These are phyloP conservation scores for Ictalurus punctatus DNA, from an alignment of 2,113 vertebrate species.

Conservation along the genomic window DNA sequence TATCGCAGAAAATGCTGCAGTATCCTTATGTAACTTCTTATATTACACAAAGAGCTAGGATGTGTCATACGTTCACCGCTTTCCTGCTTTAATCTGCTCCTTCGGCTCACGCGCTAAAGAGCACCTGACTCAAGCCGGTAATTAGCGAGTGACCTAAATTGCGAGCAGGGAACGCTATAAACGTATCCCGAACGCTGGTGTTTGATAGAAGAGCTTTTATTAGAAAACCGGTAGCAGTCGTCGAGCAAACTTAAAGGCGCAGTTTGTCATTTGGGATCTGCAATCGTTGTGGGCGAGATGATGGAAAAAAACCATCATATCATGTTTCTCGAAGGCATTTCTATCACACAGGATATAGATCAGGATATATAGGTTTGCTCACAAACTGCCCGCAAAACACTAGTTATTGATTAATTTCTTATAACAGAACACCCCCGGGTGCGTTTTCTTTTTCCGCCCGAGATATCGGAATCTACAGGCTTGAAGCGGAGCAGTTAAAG, in stretches of 20 bases:
- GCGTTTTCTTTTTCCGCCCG: no score
- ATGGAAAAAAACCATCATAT: background rate
- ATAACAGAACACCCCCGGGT: background rate
- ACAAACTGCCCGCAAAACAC: background rate
- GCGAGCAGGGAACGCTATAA: constrained; percentile 9
- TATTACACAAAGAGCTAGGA: constrained; percentile 7
- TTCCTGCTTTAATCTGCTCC: background rate
- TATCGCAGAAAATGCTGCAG: constrained; percentile 1
- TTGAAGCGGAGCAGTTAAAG: background rate
- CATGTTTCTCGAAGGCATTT: background rate
- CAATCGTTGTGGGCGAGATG: no score
- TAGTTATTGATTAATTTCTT: background rate
- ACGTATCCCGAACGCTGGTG: background rate
- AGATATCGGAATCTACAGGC: background rate
- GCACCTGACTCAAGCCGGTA: constrained; percentile 24
- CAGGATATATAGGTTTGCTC: background rate
- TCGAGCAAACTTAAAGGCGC: background rate
- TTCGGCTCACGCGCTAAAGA: background rate
- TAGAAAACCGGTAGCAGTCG: background rate
- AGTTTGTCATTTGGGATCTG: background rate
- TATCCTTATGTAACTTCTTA: constrained; percentile 6
- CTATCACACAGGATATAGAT: no score
- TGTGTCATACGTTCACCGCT: background rate
- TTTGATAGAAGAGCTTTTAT: constrained; percentile 24
- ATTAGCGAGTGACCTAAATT: constrained; percentile 30